Conservation (phyloP, 2,113 vertebrate genomes). For the Crotalus horridus region DNA sequence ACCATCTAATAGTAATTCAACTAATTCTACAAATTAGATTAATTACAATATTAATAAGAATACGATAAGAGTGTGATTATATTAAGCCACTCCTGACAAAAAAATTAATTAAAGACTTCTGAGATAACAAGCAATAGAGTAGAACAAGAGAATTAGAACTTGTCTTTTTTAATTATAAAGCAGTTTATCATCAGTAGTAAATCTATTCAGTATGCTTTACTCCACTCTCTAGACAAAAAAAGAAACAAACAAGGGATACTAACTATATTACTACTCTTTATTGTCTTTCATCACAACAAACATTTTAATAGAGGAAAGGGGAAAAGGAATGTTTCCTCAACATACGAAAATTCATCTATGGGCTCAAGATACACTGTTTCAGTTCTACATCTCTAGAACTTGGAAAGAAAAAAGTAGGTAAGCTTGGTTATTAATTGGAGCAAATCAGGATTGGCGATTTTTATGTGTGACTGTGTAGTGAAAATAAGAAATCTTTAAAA, state of each 20-base stretch:
- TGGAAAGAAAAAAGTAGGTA: background rate
- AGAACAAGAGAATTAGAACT: conserved; percentile 47
- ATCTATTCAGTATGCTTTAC: background rate
- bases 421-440: background rate
- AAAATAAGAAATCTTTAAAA: background rate
- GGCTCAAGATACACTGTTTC: background rate
- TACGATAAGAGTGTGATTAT: conserved; percentile 49
- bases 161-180: conserved; percentile 43
- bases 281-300: background rate
- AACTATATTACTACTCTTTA: background rate
- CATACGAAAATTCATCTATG: background rate
- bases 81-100: conserved; percentile 34
- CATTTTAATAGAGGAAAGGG: background rate
- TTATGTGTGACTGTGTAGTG: background rate
- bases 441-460: background rate
- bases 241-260: background rate
- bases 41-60: conserved; percentile 52
- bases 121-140: conserved; percentile 34
- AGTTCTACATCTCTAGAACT: background rate
- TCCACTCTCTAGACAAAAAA: background rate
- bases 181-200: conserved; percentile 24
- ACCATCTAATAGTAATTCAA: conserved; percentile 30
- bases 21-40: conserved; percentile 37
- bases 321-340: background rate
- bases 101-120: conserved; percentile 56